phyloP scores from a whole-genome alignment of 2,113 vertebrate species.

The Amazona vittata region DNA sequence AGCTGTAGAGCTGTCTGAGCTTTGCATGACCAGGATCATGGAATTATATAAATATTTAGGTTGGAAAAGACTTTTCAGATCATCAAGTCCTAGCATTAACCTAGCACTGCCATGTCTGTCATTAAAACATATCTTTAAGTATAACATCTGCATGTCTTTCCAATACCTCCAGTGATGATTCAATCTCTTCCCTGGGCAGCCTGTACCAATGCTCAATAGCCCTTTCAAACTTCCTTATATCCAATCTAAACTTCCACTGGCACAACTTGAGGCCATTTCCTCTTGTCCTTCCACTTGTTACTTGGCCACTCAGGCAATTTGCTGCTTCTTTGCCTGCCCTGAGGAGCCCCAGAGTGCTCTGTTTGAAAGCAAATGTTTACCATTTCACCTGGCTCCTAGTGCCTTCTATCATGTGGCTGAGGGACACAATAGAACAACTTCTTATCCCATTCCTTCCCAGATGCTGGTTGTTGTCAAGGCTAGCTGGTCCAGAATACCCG shows the following conservation, averaged over 20 bases:
- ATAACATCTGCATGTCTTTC: not conserved
- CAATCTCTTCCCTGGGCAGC: not conserved
- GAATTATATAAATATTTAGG: not conserved
- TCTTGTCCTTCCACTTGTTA: not conserved
- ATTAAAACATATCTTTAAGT: not conserved
- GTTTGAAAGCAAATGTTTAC: not conserved
- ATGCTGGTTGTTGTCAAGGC: rapidly evolving
- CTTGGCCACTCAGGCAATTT: not conserved
- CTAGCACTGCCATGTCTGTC: not conserved
- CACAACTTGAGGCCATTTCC: not conserved
- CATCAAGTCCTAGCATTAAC: not conserved
- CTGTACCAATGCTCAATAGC: not conserved
- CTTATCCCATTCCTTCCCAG: rapidly evolving
- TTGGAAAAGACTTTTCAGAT: not conserved
- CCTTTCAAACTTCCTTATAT: not conserved
- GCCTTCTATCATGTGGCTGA: not conserved
- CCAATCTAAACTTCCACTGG: rapidly evolving
- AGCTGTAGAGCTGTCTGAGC: not conserved
- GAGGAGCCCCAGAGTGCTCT: rapidly evolving
- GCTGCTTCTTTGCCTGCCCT: not conserved
- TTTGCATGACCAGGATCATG: not conserved
- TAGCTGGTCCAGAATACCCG: not conserved
- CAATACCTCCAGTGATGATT: no score
- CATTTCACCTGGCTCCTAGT: not conserved
- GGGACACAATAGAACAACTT: not conserved